Evolutionary conservation across 1,140 invertebrate species (phyloP).

Genomic region (Sitophilus oryzae): DNA sequence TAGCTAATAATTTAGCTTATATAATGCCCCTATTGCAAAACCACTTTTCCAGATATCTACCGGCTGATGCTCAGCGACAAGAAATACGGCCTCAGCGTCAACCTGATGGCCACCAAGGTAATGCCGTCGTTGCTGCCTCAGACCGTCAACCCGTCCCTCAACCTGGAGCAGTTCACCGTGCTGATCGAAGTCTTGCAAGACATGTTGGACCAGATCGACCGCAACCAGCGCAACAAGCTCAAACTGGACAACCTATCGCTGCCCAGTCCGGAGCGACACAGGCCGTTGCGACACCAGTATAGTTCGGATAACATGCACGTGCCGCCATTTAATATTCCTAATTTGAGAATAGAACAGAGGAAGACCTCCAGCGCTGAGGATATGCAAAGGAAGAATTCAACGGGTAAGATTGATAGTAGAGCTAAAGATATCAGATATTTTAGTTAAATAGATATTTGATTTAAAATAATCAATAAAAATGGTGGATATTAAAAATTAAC

Average conservation of each 20-base stretch:
- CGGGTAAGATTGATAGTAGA: slow-evolving; percentile 54
- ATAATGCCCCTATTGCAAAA: no score
- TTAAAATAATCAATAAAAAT: no score
- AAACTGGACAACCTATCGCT: slow-evolving; percentile 72
- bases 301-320: slow-evolving; percentile 82
- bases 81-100: slow-evolving; percentile 85
- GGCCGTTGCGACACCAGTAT: slow-evolving; percentile 71
- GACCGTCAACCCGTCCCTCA: slow-evolving; percentile 83
- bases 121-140: slow-evolving; percentile 90
- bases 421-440: no score
- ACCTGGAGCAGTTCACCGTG: slow-evolving; percentile 82
- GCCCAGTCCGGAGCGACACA: slow-evolving; percentile 69
- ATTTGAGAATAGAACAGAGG: slow-evolving; percentile 73
- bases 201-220: slow-evolving; percentile 88
- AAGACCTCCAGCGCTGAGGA: slow-evolving; percentile 84
- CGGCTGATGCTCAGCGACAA: slow-evolving; percentile 86
- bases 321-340: slow-evolving; percentile 79
- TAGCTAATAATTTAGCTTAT: no score
- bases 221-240: slow-evolving; percentile 77
- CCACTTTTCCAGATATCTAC: slow-evolving; percentile 88
- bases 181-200: slow-evolving; percentile 87
- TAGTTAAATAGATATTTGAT: no score
- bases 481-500: no score
- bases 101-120: slow-evolving; percentile 87
- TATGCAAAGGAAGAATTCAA: slow-evolving; percentile 79